A percentile compares a stretch with the other conserved stretches of the same genome.
Conservation (phyloP, 2,888 invertebrate genomes). For the Eugnorisma glareosa region DNA sequence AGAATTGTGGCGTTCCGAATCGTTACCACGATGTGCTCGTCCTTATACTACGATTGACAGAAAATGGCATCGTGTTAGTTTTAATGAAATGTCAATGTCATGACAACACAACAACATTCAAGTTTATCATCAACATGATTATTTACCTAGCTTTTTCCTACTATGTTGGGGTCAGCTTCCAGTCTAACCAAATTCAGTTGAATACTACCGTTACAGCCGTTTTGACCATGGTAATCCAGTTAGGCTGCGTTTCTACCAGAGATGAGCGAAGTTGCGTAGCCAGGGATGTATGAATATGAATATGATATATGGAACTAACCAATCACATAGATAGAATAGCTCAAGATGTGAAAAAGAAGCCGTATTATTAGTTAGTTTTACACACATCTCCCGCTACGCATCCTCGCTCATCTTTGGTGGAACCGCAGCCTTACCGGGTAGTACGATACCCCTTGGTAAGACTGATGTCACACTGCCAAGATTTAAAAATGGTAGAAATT, state of each 20-base stretch:
- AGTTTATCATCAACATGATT: not conserved
- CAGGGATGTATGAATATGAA: no score
- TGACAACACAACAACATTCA: not conserved
- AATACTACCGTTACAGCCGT: not conserved
- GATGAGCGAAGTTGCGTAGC: no score
- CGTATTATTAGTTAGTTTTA: no score
- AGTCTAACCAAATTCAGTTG: not conserved
- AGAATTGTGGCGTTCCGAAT: conserved; percentile 77
- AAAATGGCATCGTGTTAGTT: conserved; percentile 8
- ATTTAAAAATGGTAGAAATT: not conserved
- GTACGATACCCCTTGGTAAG: not conserved
- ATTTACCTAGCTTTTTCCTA: not conserved
- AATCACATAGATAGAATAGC: no score
- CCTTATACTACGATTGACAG: not conserved
- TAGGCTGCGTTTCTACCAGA: no score
- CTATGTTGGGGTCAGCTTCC: not conserved
- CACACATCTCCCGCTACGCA: no score
- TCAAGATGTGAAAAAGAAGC: no score
- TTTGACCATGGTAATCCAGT: not conserved
- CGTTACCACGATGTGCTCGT: conserved; percentile 65
- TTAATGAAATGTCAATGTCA: not conserved
- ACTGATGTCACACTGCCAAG: not conserved
- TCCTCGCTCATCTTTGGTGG: no score
- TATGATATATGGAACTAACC: no score
- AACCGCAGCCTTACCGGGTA: no score